Percentiles rank a stretch among this genome's conserved stretches.
Evolutionary conservation across 2,797 vertebrate species (phyloP).

Genomic region (Platyrinchus mystaceus): DNA sequence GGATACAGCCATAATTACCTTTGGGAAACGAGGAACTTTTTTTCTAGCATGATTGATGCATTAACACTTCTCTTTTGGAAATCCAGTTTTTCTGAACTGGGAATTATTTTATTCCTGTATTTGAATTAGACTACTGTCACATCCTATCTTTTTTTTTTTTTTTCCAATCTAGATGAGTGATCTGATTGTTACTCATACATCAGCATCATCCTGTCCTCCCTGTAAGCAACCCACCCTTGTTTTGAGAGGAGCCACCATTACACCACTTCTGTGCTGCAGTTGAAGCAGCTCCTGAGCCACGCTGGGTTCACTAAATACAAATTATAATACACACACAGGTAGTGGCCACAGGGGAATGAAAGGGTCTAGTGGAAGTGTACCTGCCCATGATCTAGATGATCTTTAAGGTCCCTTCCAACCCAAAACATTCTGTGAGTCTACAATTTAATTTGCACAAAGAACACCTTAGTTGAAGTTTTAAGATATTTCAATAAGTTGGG

Average conservation of each 20-base stretch:
- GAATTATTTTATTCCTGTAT: neutral
- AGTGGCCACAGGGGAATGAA: neutral
- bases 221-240: neutral
- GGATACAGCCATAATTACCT: neutral
- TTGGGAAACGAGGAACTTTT: neutral
- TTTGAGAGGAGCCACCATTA: neutral
- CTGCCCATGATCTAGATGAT: neutral
- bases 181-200: neutral
- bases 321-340: neutral
- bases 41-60: neutral
- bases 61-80: neutral
- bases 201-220: neutral
- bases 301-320: neutral
- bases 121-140: neutral
- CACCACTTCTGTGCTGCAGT: neutral
- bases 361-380: neutral
- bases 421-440: neutral
- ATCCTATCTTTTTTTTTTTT: neutral
- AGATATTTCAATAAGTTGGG: neutral
- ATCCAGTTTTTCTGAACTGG: neutral
- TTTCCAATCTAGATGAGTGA: neutral
- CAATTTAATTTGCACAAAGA: neutral
- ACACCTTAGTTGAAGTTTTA: neutral
- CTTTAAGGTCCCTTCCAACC: neutral
- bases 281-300: neutral